Percentiles rank a stretch among this genome's conserved stretches.
These are phyloP conservation scores for Drosophila kokeensis DNA, from an alignment of 2,888 invertebrate species.

Conservation along the genomic window DNA sequence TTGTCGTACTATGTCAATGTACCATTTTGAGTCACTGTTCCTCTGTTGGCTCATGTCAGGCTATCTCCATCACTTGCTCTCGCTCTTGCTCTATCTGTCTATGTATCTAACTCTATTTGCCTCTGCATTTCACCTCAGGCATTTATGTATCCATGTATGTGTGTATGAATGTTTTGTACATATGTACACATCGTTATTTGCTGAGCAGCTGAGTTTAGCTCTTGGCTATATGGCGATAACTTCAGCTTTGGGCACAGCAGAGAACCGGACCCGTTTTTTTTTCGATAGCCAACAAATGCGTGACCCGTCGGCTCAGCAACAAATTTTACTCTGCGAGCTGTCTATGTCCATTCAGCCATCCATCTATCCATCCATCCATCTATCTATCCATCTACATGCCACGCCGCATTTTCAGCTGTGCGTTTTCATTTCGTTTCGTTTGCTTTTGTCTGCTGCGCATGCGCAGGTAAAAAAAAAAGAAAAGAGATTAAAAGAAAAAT, in stretches of 20 bases:
- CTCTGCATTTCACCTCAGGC: conserved; percentile 64
- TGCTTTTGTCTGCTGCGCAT: conserved; percentile 46
- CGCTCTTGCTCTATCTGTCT: conserved; percentile 5
- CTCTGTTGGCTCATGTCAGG: conserved; percentile 1
- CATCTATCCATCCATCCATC: conserved; percentile 38
- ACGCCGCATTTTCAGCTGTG: conserved; percentile 43
- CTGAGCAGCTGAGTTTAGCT: conserved; percentile 53
- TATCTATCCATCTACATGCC: conserved; percentile 45
- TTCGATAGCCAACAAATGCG: conserved; percentile 56
- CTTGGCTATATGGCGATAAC: conserved; percentile 5
- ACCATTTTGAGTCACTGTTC: conserved; percentile 49
- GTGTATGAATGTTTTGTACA: neutral
- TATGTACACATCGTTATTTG: conserved; percentile 54
- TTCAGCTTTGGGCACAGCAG: conserved; percentile 6
- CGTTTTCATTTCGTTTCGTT: conserved; percentile 52
- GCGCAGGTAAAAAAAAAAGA: conserved; percentile 41
- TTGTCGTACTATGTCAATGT: conserved; percentile 59
- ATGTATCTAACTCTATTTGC: conserved; percentile 23
- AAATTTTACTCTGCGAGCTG: conserved; percentile 62
- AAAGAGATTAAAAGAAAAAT: conserved; percentile 10
- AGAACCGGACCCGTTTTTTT: conserved; percentile 30
- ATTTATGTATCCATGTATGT: conserved; percentile 36
- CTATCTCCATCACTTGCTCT: conserved; percentile 6
- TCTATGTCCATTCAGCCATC: conserved; percentile 28
- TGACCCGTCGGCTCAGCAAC: conserved; percentile 61